A percentile compares a stretch with the other conserved stretches of the same genome.
Conservation (phyloP, 2,113 vertebrate species). For the Henicopernis longicauda region DNA sequence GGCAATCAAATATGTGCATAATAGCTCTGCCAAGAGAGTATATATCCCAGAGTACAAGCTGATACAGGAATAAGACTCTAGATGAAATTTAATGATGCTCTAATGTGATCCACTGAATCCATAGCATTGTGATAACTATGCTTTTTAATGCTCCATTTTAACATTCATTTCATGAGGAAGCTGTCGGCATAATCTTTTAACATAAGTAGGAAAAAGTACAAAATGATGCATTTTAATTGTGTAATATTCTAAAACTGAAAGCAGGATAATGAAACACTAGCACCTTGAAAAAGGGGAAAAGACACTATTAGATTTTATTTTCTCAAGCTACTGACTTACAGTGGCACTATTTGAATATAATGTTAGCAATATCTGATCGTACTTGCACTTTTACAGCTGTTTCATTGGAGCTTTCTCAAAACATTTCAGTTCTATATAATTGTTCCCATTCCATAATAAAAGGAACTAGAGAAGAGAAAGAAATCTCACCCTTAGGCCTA, state of each 20-base stretch:
- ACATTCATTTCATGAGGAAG: neutral
- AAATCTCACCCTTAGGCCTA: neutral
- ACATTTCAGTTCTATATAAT: neutral
- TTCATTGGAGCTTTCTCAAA: neutral
- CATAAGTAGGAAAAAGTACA: neutral
- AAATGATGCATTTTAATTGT: neutral
- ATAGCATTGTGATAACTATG: neutral
- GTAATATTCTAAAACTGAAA: neutral
- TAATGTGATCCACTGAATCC: neutral
- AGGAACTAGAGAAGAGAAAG: neutral
- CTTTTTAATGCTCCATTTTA: neutral
- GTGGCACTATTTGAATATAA: neutral
- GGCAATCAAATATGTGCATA: neutral
- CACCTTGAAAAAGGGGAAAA: neutral
- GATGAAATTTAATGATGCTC: neutral
- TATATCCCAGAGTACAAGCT: neutral
- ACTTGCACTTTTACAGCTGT: neutral
- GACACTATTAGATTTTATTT: neutral
- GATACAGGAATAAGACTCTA: neutral
- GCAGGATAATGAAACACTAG: neutral
- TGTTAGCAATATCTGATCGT: neutral
- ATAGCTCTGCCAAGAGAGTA: neutral
- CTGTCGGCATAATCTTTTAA: neutral
- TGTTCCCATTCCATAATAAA: neutral
- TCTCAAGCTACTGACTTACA: neutral